Evolutionary conservation across 92 coral and sea anemone species (phyloP).

Genomic region (Parazoanthus darwini): DNA sequence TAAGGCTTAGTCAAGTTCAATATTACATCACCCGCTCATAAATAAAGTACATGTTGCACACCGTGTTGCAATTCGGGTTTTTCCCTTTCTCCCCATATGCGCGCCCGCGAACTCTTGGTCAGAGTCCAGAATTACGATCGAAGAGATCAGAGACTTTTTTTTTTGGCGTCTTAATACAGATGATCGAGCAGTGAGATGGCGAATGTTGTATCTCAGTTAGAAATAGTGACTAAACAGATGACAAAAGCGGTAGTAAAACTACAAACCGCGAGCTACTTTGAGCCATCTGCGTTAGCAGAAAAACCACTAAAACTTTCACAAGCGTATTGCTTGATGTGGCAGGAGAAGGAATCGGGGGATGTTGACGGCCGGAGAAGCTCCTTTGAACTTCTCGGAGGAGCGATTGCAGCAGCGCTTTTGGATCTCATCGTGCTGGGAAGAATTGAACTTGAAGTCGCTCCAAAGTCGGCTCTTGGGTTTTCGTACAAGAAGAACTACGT

Average conservation of each 20-base stretch:
- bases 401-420: constrained; percentile 53
- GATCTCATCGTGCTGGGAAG: constrained; percentile 55
- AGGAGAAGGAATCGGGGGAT: constrained; percentile 50
- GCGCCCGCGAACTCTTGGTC: constrained; percentile 24
- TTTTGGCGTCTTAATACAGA: background rate
- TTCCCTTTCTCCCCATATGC: background rate
- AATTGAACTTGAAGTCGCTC: constrained; percentile 52
- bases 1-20: no score
- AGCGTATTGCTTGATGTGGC: constrained; percentile 60
- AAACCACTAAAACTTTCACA: constrained; percentile 50
- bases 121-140: background rate
- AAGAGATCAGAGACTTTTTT: no score
- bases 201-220: constrained; percentile 22
- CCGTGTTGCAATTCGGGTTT: background rate
- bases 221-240: constrained; percentile 41
- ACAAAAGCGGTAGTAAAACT: constrained; percentile 44
- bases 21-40: constrained; percentile 1
- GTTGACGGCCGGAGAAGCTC: constrained; percentile 45
- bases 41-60: background rate
- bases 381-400: constrained; percentile 55
- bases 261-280: constrained; percentile 49
- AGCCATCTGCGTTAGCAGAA: constrained; percentile 25
- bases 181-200: constrained; percentile 18
- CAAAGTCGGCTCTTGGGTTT: constrained; percentile 51
- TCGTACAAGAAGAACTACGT: constrained; percentile 45